Conservation (phyloP, 1,140 invertebrate species). For the Charaxes varanes region DNA sequence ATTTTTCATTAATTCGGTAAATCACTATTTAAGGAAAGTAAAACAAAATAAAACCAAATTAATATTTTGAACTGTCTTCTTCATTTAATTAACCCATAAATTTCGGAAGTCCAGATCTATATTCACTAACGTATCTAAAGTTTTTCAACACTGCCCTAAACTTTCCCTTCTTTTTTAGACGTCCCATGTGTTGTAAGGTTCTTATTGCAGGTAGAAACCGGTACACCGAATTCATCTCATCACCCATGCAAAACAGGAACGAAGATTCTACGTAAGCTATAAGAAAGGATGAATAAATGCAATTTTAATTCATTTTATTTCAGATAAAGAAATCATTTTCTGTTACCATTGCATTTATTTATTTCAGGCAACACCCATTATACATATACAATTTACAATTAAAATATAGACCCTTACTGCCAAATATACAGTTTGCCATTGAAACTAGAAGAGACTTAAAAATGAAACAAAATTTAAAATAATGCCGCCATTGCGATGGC, state of each 20-base stretch:
- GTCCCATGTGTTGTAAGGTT: conserved; percentile 48
- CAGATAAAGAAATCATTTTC: not conserved
- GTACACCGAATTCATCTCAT: conserved; percentile 38
- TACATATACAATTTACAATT: too few relatives aligned
- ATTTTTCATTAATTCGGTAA: too few relatives aligned
- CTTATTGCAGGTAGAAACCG: conserved; percentile 45
- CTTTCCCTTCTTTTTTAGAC: conserved; percentile 42
- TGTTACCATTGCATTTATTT: too few relatives aligned
- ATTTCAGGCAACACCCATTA: not conserved
- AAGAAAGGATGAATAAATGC: not conserved
- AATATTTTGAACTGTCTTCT: too few relatives aligned
- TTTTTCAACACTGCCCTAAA: conserved; percentile 39
- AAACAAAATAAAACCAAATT: too few relatives aligned
- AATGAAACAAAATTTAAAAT: too few relatives aligned
- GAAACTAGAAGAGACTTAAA: too few relatives aligned
- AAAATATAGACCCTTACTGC: too few relatives aligned
- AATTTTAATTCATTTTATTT: not conserved
- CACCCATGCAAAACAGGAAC: conserved; percentile 52
- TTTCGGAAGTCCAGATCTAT: conserved; percentile 33
- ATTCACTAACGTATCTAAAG: conserved; percentile 39
- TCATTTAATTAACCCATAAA: conserved; percentile 45
- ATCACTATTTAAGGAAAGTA: too few relatives aligned
- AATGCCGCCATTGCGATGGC: too few relatives aligned
- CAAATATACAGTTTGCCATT: too few relatives aligned
- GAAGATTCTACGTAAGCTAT: conserved; percentile 44